Evolutionary conservation across 2,113 vertebrate genomes (phyloP), one percentile per base, ranked within the genome.

Genomic region (Lipophrys pholis): DNA sequence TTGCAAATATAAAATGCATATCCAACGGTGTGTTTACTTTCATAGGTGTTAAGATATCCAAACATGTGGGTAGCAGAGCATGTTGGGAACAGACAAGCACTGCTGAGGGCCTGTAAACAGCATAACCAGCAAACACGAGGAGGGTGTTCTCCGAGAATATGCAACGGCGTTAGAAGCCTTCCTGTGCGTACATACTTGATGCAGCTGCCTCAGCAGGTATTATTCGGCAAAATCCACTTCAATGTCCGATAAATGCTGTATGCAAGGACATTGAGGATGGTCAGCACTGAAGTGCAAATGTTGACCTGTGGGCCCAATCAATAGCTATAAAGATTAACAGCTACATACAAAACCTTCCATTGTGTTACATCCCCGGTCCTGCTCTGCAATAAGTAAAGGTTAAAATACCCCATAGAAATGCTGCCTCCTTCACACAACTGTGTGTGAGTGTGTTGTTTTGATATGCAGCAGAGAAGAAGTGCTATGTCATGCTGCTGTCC

Each of bases 401-500:
- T 60, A 78, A 0, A 7, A 21, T 55, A 38, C 21, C 51, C 36
- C 52, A 40, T 8, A 38, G 57, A n/a, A 38, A 50, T 16, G 50
- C 1, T 8, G 15, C 41, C 43, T 45, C 70, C 63, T 43, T 57
- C 14, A 60, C 56, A 50, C 42, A 62, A 11, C 16, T 12, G 9
- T 55, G 41, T 79, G 60, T 66, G 53, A 58, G 14, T 55, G 42
- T 46, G 14, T 43, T 63, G 40, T 51, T 72, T 41, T 66, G 50
- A 69, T 78, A 55, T 81, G 61, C 72, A 76, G 75, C 56, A 64
- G 50, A 52, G 57, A 85, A 82, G 43, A 85, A 87, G 68, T 87
- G 84, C 84, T 65, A 71, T 30, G 85, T 90, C 88, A 91, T 81
- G 80, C 80, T 84, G 81, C 79, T 82, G 84, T 82, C 84, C 67